These are phyloP conservation scores for Tauraco hartlaubi DNA, from an alignment of 2,797 vertebrate species.

Conservation along the genomic window DNA sequence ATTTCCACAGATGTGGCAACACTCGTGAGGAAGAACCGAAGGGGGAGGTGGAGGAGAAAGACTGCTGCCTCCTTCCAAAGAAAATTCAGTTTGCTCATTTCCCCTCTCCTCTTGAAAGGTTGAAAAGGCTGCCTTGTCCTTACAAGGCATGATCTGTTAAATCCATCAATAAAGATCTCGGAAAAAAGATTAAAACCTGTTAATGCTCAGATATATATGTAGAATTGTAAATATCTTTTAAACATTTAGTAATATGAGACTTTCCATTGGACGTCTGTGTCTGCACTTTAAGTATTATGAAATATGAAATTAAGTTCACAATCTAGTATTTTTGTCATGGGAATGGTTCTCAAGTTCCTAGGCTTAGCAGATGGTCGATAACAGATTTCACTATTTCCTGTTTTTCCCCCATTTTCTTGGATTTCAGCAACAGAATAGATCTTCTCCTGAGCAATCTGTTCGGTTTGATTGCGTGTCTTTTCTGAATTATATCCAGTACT, in stretches of 20 bases:
- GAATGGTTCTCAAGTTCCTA: slow-evolving; percentile 64
- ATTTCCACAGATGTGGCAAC: background rate
- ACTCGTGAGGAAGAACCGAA: accelerated
- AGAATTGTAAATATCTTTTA: background rate
- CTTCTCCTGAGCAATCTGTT: slow-evolving; percentile 75
- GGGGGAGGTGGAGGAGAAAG: background rate
- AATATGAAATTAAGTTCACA: slow-evolving; percentile 59
- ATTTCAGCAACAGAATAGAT: slow-evolving; percentile 75
- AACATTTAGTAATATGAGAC: background rate
- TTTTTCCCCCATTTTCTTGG: slow-evolving; percentile 75
- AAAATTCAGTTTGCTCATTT: background rate
- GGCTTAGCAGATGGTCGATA: slow-evolving; percentile 68
- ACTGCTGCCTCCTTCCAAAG: background rate
- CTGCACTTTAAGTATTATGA: slow-evolving; percentile 16
- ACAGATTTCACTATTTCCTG: slow-evolving; percentile 76
- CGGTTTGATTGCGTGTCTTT: slow-evolving; percentile 64
- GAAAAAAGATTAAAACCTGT: background rate
- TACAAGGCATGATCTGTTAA: background rate
- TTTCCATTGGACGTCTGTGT: background rate
- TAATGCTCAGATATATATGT: background rate
- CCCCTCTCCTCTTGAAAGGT: background rate
- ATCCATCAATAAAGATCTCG: background rate
- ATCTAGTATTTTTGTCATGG: slow-evolving; percentile 63
- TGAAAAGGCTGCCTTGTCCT: background rate
- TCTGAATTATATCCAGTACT: slow-evolving; percentile 72